These are phyloP conservation scores for Eutolmus rufibarbis DNA, from an alignment of 2,888 invertebrate species.

Conservation along the genomic window DNA sequence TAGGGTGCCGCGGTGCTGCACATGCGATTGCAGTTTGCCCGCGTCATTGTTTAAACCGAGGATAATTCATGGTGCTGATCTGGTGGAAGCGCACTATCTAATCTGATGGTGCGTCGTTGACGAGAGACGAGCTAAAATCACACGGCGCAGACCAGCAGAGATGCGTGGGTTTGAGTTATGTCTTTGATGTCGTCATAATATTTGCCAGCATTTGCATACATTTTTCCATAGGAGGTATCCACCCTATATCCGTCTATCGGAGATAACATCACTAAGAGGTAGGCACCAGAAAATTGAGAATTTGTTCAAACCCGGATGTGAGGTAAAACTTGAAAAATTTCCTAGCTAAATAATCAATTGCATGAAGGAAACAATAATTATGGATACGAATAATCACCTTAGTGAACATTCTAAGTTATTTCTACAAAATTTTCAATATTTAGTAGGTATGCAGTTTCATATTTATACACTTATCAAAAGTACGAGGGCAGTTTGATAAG, in stretches of 20 bases:
- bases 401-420: too few relatives aligned
- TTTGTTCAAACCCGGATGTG: not conserved
- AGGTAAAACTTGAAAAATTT: not conserved
- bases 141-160: not conserved
- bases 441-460: too few relatives aligned
- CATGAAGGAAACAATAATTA: too few relatives aligned
- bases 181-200: slow-evolving; percentile 35
- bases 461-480: too few relatives aligned
- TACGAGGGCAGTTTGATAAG: too few relatives aligned
- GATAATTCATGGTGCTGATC: slow-evolving; percentile 1
- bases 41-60: slow-evolving; percentile 22
- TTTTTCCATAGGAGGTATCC: slow-evolving; percentile 17
- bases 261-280: not conserved
- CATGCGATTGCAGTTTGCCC: not conserved
- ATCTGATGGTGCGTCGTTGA: slow-evolving; percentile 11
- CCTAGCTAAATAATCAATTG: not conserved
- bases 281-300: not conserved
- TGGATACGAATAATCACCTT: too few relatives aligned
- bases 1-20: not conserved
- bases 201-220: slow-evolving; percentile 38
- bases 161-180: slow-evolving; percentile 37
- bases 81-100: slow-evolving; percentile 19
- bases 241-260: slow-evolving; percentile 2
- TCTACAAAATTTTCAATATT: too few relatives aligned
- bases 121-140: slow-evolving; percentile 4